Conservation (phyloP, 2,113 vertebrate genomes). For the Engraulis encrasicolus region DNA sequence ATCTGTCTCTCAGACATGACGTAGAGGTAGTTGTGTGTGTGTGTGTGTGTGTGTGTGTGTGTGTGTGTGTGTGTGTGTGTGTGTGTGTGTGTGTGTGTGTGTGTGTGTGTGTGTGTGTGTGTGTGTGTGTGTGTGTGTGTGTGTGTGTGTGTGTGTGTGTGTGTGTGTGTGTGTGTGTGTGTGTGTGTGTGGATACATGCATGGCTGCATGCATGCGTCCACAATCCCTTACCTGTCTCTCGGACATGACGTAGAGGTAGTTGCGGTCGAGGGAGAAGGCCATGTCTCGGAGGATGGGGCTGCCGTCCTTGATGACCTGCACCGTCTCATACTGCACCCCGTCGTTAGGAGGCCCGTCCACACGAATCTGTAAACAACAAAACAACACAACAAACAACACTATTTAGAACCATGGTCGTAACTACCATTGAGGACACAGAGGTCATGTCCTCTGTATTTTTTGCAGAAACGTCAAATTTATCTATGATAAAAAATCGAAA, state of each 20-base stretch:
- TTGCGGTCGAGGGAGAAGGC: slow-evolving; percentile 89
- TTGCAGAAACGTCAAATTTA: too few species aligned
- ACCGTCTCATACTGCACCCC: slow-evolving; percentile 93
- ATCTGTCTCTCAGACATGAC: slow-evolving; percentile 97
- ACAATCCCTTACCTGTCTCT: slow-evolving; percentile 85
- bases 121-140: not conserved
- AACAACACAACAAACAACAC: slow-evolving; percentile 22
- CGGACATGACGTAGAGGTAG: slow-evolving; percentile 93
- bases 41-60: slow-evolving; percentile 9
- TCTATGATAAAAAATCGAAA: not conserved
- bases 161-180: slow-evolving; percentile 23
- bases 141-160: not conserved
- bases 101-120: not conserved
- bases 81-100: not conserved
- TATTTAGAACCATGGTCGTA: not conserved
- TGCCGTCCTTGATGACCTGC: slow-evolving; percentile 88
- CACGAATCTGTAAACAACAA: slow-evolving; percentile 87
- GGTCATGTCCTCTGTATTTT: too few species aligned
- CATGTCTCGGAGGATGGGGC: slow-evolving; percentile 91
- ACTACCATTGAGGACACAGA: too few species aligned
- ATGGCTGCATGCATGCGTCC: not conserved
- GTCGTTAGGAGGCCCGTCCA: slow-evolving; percentile 90
- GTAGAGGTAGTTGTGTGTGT: slow-evolving; percentile 85
- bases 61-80: slow-evolving; percentile 1
- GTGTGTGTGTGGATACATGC: slow-evolving; percentile 24